phyloP scores from a whole-genome alignment of 2,797 vertebrate species.

The Sebastes jordani region DNA sequence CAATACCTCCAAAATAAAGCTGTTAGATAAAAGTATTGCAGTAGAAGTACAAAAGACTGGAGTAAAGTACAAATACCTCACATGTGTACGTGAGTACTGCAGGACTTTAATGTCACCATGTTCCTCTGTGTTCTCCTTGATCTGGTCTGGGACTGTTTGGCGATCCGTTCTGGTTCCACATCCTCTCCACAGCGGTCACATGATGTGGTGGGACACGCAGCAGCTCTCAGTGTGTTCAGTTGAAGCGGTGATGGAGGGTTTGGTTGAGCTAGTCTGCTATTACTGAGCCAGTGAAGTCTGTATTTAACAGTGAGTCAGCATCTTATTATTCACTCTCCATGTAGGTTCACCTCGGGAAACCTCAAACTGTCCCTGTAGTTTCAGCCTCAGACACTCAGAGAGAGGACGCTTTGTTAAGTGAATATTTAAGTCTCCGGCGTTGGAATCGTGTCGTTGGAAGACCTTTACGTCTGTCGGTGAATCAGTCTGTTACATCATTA shows the following conservation, averaged over 20 bases:
- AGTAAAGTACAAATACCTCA: neutral
- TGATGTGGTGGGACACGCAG: neutral
- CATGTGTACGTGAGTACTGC: neutral
- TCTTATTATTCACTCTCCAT: conserved; percentile 7
- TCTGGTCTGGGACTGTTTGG: neutral
- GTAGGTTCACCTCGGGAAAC: neutral
- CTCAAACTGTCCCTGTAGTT: neutral
- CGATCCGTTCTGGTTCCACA: neutral
- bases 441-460: neutral
- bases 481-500: neutral
- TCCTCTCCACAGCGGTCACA: neutral
- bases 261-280: neutral
- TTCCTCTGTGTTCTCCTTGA: neutral
- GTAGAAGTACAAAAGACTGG: neutral
- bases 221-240: neutral
- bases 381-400: neutral
- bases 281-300: neutral
- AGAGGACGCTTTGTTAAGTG: neutral
- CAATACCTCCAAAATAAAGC: neutral
- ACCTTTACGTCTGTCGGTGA: neutral
- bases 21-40: neutral
- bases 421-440: neutral
- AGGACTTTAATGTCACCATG: neutral
- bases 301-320: conserved; percentile 9
- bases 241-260: neutral